Conservation (phyloP, 2,888 invertebrate genomes). For the Eristalis pertinax region DNA sequence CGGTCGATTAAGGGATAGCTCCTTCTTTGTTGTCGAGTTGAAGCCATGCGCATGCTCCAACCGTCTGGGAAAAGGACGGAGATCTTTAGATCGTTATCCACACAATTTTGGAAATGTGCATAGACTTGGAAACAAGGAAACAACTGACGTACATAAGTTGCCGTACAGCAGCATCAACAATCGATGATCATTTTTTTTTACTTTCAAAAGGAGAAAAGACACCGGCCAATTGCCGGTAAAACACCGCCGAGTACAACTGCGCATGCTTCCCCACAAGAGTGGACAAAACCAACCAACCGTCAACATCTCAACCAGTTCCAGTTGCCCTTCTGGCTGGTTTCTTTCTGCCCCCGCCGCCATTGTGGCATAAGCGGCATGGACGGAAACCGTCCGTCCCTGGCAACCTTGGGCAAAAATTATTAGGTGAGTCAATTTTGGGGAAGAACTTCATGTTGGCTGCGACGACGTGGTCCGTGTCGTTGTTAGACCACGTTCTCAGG, state of each 20-base stretch:
- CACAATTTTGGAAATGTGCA: too few species aligned
- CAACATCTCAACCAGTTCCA: slow-evolving; percentile 35
- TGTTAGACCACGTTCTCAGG: slow-evolving; percentile 12
- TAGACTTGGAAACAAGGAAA: too few species aligned
- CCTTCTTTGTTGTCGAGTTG: too few species aligned
- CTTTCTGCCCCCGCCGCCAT: slow-evolving; percentile 37
- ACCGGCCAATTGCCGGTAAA: slow-evolving; percentile 70
- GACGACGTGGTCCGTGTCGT: slow-evolving; percentile 10
- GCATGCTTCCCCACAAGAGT: slow-evolving; percentile 42
- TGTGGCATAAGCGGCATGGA: slow-evolving; percentile 34
- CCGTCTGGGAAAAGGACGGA: too few species aligned
- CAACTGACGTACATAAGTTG: too few species aligned
- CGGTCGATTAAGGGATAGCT: too few species aligned
- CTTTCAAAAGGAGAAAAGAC: slow-evolving; percentile 27
- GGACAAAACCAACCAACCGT: slow-evolving; percentile 22
- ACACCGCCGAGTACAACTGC: slow-evolving; percentile 69
- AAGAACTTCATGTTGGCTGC: slow-evolving; percentile 57
- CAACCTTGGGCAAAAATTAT: slow-evolving; percentile 65
- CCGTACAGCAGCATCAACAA: too few species aligned
- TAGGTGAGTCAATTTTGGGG: slow-evolving; percentile 69
- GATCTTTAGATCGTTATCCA: too few species aligned
- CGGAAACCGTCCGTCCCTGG: not conserved
- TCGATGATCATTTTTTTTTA: slow-evolving; percentile 45
- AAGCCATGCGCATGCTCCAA: too few species aligned
- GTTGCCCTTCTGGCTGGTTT: slow-evolving; percentile 7